These are phyloP conservation scores for Hypolimnas misippus DNA, from an alignment of 2,888 invertebrate species.

Conservation along the genomic window DNA sequence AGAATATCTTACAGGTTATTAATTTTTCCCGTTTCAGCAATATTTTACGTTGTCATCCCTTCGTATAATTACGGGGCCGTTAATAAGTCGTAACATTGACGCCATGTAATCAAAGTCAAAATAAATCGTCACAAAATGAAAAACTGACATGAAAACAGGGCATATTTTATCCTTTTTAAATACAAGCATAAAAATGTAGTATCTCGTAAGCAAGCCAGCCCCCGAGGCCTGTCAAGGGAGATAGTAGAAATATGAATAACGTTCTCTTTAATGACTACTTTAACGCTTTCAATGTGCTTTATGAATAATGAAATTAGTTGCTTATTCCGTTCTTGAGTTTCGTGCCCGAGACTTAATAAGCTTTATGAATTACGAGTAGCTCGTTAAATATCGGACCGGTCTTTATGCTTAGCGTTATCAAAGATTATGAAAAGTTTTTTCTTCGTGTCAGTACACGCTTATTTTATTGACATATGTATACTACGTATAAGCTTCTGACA, in stretches of 20 bases:
- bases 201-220: slow-evolving; percentile 74
- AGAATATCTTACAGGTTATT: slow-evolving; percentile 46
- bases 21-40: slow-evolving; percentile 56
- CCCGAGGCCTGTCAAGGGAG: slow-evolving; percentile 71
- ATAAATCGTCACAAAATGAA: slow-evolving; percentile 77
- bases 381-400: slow-evolving; percentile 59
- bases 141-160: slow-evolving; percentile 75
- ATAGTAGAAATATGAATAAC: slow-evolving; percentile 79
- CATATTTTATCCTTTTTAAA: slow-evolving; percentile 75
- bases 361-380: slow-evolving; percentile 67
- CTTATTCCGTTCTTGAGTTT: slow-evolving; percentile 78
- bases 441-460: slow-evolving; percentile 16
- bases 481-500: no score
- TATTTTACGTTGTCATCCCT: slow-evolving; percentile 71
- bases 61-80: slow-evolving; percentile 73
- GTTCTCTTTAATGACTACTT: slow-evolving; percentile 79
- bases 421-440: slow-evolving; percentile 51
- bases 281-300: slow-evolving; percentile 83
- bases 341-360: slow-evolving; percentile 74
- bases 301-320: slow-evolving; percentile 84
- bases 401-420: slow-evolving; percentile 57
- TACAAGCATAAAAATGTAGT: slow-evolving; percentile 76
- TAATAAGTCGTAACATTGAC: slow-evolving; percentile 75
- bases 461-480: not conserved
- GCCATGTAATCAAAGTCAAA: slow-evolving; percentile 78